A percentile compares a stretch with the other conserved stretches of the same genome.
These are phyloP conservation scores for Actinia equina DNA, from an alignment of 64 coral and sea anemone species.

Conservation along the genomic window DNA sequence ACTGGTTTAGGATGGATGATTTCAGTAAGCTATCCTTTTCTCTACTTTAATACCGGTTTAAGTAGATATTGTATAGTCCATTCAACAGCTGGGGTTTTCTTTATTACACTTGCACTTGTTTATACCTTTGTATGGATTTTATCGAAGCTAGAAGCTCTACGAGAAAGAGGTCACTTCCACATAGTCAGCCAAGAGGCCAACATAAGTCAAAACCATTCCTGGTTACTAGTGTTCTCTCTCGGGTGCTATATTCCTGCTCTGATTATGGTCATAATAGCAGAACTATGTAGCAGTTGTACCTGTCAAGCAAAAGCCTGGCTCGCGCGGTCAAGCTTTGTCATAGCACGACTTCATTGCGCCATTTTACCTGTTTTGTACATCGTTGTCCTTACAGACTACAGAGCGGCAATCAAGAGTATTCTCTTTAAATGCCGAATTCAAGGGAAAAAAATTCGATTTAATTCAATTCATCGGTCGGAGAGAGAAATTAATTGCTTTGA, in stretches of 20 bases:
- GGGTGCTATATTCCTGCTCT: conserved; percentile 15
- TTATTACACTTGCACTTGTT: conserved; percentile 7
- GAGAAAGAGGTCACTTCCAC: not conserved
- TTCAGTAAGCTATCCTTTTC: not conserved
- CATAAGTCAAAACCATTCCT: not conserved
- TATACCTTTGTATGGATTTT: conserved; percentile 6
- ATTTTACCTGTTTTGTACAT: not conserved
- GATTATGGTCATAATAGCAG: conserved; percentile 5
- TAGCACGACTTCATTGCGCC: not conserved
- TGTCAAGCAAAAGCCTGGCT: conserved; percentile 3
- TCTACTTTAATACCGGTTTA: conserved; percentile 10
- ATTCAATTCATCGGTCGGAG: conserved; percentile 3
- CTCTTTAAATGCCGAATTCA: not conserved
- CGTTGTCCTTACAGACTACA: not conserved
- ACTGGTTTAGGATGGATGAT: conserved; percentile 4
- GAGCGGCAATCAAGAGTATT: not conserved
- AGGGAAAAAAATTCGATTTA: not conserved
- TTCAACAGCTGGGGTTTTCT: conserved; percentile 4
- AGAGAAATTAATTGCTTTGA: conserved; percentile 13
- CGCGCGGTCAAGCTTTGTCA: not conserved
- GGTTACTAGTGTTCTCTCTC: conserved; percentile 2
- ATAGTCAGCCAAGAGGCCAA: not conserved
- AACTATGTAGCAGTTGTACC: not conserved
- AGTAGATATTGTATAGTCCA: not conserved
- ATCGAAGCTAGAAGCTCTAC: not conserved